Evolutionary conservation across 2,797 vertebrate species (phyloP), one percentile per base, ranked within the genome.

Genomic region (Tiaroga cobitis): DNA sequence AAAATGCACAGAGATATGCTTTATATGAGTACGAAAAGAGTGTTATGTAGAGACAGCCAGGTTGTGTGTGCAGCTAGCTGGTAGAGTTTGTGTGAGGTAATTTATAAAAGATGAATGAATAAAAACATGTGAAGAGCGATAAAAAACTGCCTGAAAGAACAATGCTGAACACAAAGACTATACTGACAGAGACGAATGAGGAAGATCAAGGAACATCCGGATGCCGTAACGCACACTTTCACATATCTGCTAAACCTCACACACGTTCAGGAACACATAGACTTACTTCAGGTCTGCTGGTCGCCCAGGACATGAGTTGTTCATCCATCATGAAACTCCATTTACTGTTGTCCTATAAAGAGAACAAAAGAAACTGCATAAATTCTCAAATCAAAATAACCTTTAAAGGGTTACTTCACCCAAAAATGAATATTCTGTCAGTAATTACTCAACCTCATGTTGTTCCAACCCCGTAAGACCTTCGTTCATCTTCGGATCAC

Each of bases 271-370:
- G n/a, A 80, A 77, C 80, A 46, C 59, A 77, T 24, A 65, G 15
- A 59, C 54, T 90, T 92, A 96, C 96, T 94, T 96, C 96, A 24
- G 96, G 96, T 92, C 90, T 95, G 88, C 90, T 92, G 72, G 95
- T 96, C 77, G 95, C 95, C 96, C 96, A 96, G 0, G 94, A 93
- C 95, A 96, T 96, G 84, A 96, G 92, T 88, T 96, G 95, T 86
- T 96, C 96, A 87, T 96, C 95, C 96, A 96, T 96, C 90, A 94
- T 94, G 89, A 94, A 95, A 89, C 93, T 96, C 96, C 96, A 96
- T 90, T 95, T 96, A 89, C 93, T 96, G 74, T 96, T 96, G 87
- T 96, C 95, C 96, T 96, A 65, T 1, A 91, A 91, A 51, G 68
- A 70, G 67, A 72, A 59, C 24, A 59, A 54, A 37, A 70, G 32